Evolutionary conservation across 1,140 invertebrate genomes (phyloP).

Genomic region (Globodera rostochiensis): DNA sequence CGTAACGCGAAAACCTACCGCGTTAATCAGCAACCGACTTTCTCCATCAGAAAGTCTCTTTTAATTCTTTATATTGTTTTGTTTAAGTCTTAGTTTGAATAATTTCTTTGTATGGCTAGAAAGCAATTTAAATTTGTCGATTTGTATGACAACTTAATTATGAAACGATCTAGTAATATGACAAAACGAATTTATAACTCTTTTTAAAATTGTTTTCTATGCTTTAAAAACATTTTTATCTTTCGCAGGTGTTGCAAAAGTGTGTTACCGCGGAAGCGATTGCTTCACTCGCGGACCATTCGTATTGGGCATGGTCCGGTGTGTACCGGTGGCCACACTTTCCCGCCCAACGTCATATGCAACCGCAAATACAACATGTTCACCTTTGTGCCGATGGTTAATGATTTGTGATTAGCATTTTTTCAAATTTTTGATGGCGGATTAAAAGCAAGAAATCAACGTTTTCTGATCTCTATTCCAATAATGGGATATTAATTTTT

Average conservation of each 20-base stretch:
- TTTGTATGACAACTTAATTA: too few relatives aligned
- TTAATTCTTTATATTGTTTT: slow-evolving; percentile 6
- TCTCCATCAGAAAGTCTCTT: slow-evolving; percentile 33
- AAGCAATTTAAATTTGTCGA: too few relatives aligned
- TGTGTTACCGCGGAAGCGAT: slow-evolving; percentile 43
- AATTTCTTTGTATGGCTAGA: too few relatives aligned
- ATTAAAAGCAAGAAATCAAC: too few relatives aligned
- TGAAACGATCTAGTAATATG: too few relatives aligned
- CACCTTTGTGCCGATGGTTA: slow-evolving; percentile 92
- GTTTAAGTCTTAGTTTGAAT: too few relatives aligned
- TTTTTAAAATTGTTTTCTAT: too few relatives aligned
- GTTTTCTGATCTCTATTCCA: too few relatives aligned
- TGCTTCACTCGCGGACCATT: slow-evolving; percentile 68
- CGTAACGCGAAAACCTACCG: slow-evolving; percentile 23
- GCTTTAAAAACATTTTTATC: too few relatives aligned
- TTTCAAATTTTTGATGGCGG: too few relatives aligned
- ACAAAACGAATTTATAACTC: too few relatives aligned
- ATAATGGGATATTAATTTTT: too few relatives aligned
- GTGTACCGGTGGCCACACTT: slow-evolving; percentile 71
- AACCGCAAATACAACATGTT: slow-evolving; percentile 99
- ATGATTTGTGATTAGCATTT: slow-evolving; percentile 30
- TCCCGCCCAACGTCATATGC: slow-evolving; percentile 90
- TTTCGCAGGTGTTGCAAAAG: slow-evolving; percentile 56
- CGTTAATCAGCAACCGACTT: slow-evolving; percentile 30
- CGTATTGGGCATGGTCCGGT: slow-evolving; percentile 68